A percentile compares a stretch with the other conserved stretches of the same genome.
These are phyloP conservation scores for Anguilla pacifica DNA, from an alignment of 2,797 vertebrate genomes.

Conservation along the genomic window DNA sequence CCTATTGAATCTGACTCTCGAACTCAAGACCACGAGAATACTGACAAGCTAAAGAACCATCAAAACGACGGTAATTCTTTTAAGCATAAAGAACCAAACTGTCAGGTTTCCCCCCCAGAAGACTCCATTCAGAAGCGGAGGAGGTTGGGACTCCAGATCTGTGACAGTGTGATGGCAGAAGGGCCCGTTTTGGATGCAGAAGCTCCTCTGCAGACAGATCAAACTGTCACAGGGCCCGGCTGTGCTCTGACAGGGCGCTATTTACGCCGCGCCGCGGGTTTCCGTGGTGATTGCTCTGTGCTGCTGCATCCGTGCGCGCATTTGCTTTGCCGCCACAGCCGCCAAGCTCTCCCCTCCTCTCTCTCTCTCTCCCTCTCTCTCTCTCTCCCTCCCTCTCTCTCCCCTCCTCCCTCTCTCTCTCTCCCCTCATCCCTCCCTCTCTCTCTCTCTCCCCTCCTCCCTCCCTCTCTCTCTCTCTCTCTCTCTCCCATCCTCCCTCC, in stretches of 20 bases:
- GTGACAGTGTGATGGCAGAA: neutral
- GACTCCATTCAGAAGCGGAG: neutral
- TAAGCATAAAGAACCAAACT: constrained; percentile 24
- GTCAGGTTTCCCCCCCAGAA: neutral
- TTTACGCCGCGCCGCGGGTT: constrained; percentile 6
- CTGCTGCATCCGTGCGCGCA: neutral
- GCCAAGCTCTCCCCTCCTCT: neutral
- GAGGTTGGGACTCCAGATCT: neutral
- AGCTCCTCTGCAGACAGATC: constrained; percentile 19
- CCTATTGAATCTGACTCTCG: neutral
- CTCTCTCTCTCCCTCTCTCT: no score
- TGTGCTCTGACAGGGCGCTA: neutral
- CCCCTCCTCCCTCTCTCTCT: no score
- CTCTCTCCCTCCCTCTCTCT: no score
- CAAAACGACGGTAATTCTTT: neutral
- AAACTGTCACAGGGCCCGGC: constrained; percentile 10
- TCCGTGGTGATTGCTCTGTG: neutral
- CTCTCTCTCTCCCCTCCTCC: no score
- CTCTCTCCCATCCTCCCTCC: neutral
- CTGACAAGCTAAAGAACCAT: neutral
- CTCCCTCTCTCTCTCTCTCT: no score
- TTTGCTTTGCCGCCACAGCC: neutral
- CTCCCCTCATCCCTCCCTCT: no score
- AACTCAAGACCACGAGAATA: neutral
- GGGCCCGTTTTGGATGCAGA: constrained; percentile 17